phyloP scores from a whole-genome alignment of 2,888 invertebrate species.

The Tiliacea aurago region DNA sequence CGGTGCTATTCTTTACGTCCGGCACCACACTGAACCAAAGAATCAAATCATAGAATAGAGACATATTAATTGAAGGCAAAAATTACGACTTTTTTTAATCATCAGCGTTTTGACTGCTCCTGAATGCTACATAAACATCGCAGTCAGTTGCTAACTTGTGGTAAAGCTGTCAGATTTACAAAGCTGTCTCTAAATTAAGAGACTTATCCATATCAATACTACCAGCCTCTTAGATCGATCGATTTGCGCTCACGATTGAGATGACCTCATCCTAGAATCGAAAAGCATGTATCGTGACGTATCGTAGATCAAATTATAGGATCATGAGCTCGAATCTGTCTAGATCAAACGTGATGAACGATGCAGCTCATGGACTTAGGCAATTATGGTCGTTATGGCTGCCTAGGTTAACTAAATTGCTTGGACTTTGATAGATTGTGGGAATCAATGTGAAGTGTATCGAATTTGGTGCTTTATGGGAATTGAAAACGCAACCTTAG shows the following conservation, averaged over 20 bases:
- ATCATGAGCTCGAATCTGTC: conserved; percentile 45
- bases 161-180: neutral
- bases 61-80: neutral
- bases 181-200: neutral
- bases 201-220: neutral
- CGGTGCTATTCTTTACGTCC: too few species aligned
- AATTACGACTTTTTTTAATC: too few species aligned
- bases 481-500: neutral
- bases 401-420: conserved; percentile 28
- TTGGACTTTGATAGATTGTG: conserved; percentile 31
- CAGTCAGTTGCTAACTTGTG: neutral
- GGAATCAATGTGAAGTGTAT: neutral
- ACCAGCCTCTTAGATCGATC: neutral
- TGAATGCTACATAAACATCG: neutral
- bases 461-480: neutral
- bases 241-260: neutral
- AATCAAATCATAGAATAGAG: neutral
- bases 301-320: conserved; percentile 57
- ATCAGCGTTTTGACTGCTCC: neutral
- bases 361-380: conserved; percentile 41
- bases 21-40: too few species aligned
- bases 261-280: conserved; percentile 15
- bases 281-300: conserved; percentile 36
- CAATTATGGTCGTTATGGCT: conserved; percentile 51
- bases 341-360: conserved; percentile 58